phyloP scores from a whole-genome alignment of 2,113 vertebrate species.

The Cinclus cinclus region DNA sequence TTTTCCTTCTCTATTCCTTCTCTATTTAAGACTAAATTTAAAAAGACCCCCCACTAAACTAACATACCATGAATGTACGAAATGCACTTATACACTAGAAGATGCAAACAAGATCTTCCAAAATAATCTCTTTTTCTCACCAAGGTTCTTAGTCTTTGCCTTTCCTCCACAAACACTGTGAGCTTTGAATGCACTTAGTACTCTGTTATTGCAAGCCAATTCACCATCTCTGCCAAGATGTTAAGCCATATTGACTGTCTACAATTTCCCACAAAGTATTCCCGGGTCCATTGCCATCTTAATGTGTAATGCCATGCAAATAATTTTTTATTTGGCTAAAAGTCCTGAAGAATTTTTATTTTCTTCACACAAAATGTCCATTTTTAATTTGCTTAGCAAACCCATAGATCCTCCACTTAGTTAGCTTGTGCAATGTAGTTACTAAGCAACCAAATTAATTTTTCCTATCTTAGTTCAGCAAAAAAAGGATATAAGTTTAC shows the following conservation, averaged over 20 bases:
- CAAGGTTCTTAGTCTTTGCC: neutral
- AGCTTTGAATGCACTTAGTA: neutral
- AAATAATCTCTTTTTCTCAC: neutral
- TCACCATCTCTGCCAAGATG: neutral
- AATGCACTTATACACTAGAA: neutral
- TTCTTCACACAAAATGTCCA: neutral
- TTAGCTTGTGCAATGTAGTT: slow-evolving; percentile 24
- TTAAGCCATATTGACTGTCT: neutral
- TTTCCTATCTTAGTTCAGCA: neutral
- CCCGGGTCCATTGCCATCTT: neutral
- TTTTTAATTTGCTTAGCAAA: slow-evolving; percentile 32
- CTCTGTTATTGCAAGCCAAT: neutral
- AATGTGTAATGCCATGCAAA: neutral
- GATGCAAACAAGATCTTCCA: neutral
- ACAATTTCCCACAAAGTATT: neutral
- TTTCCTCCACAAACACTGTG: neutral
- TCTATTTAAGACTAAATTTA: neutral
- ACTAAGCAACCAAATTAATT: slow-evolving; percentile 41
- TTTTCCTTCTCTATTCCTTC: neutral
- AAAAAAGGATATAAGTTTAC: neutral
- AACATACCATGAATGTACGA: neutral
- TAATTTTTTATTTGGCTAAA: neutral
- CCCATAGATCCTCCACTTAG: neutral
- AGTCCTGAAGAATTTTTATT: neutral
- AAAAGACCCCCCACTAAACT: neutral